Base-by-base conservation (phyloP, 2,888 invertebrate genomes). In the Pammene aurita region DNA sequence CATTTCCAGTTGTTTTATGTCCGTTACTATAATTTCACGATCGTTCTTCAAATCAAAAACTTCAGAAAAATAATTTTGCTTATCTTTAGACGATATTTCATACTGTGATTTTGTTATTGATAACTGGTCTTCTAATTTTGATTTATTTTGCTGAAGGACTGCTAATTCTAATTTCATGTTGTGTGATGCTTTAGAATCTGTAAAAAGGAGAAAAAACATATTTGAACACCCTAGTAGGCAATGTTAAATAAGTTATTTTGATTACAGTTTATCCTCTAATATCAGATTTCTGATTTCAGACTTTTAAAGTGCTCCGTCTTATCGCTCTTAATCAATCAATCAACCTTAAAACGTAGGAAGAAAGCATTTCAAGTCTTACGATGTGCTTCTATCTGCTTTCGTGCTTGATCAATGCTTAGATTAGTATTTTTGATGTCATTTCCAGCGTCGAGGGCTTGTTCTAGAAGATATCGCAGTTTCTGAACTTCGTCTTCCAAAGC, bases 141-240 rank as follows among this genome's bases (percentile, higher is more conserved):
- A 61, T 63, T 89, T 88, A 61, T 83, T 77, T 66, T 79, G 82
- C 74, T 87, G 80, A 52, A 91, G 77, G 73, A 84, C 83, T 13
- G 84, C 85, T 65, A 90, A 57, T 75, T 91, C 92, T 74, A 85
- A 82, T 80, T 86, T 88, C 80, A 92, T 89, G 71, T 92, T 88
- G 76, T 90, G 92, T n/a, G 88, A 85, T 68, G 90, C 88, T 77
- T 80, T 89, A 0, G 92, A 90, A 75, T 92, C 92, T 92, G 72
- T 65, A 82, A 78, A 65, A 73, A 66, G 58, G 60, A 64, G 60
- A 38, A 60, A 68, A 26, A 16, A 7, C 14, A 52, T 11, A 14
- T 65, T 10, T 58, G 35, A 54, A 26, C 4, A 26, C 26, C 26
- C 26, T 26, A 2, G 1, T 26, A 26, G 26, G 2, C 26, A 26